Conservation (phyloP, 2,888 invertebrate genomes). For the Dicyrtomina minuta region DNA sequence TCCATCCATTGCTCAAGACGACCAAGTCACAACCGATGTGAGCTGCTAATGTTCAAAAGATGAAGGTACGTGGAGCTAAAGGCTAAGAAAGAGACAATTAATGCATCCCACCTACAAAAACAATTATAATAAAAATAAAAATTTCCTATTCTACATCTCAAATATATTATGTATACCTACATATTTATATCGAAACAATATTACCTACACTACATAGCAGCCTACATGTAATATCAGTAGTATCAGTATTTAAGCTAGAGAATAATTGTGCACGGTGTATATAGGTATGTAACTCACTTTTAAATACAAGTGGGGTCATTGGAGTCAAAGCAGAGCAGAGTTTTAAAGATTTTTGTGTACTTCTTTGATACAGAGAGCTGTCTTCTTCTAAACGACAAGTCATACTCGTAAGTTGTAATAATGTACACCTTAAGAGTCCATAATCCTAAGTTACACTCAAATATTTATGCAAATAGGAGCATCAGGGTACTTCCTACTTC, state of each 20-base stretch:
- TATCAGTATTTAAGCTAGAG: too few relatives aligned
- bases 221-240: too few relatives aligned
- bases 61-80: not conserved
- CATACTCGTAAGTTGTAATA: conserved; percentile 15
- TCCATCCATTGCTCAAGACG: not conserved
- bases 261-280: too few relatives aligned
- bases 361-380: not conserved
- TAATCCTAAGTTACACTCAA: conserved; percentile 29
- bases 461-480: conserved; percentile 29
- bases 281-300: too few relatives aligned
- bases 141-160: too few relatives aligned
- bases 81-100: conserved; percentile 6
- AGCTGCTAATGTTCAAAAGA: not conserved
- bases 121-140: too few relatives aligned
- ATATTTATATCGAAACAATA: too few relatives aligned
- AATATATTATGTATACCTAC: too few relatives aligned
- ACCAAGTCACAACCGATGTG: not conserved
- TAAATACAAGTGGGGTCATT: conserved; percentile 1
- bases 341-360: not conserved
- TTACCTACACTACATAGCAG: too few relatives aligned
- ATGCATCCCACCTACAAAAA: conserved; percentile 13
- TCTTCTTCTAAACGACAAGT: not conserved
- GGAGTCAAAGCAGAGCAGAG: not conserved
- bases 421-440: conserved; percentile 8
- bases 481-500: conserved; percentile 7